Evolutionary conservation across 2,113 vertebrate species (phyloP), one percentile per base, ranked within the genome.

Genomic region (Pachycephala philippinensis): DNA sequence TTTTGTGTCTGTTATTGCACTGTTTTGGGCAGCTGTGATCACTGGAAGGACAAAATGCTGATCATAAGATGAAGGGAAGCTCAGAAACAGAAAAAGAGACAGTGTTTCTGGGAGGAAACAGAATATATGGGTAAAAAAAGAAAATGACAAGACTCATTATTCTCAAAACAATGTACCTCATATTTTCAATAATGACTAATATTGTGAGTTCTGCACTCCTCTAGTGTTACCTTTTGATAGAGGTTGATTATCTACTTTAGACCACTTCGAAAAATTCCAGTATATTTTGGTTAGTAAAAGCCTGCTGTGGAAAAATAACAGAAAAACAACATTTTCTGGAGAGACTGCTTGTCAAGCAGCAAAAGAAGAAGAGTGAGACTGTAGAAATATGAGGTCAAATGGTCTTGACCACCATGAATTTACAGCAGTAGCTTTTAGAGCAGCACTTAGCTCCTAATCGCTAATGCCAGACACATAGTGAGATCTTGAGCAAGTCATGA

Each of bases 1-100:
- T 85, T 94, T 81, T 90, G 13, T 92, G 33, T 71, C 63, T 90
- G 80, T 69, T 95, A 81, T 91, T 88, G n/a, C 53, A 35, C 69
- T 88, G 50, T 71, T 94, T 97, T 42, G 80, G 72, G 87, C 40
- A 80, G 72, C 23, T 93, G 52, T 89, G 60, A 42, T 93, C 56
- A 84, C 56, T 91, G 95, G 64, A 89, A 63, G 71, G 57, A 45
- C 60, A 89, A 95, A 97, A 95, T 71, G 80, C 65, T 89, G 79
- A 85, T 93, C 13, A 64, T 60, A 97, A 91, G 42, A 72, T 60
- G 37, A 96, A 85, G 54, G 33, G 64, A 90, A 92, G 33, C 47
- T 84, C 44, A 63, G 24, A 86, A 82, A 88, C 42, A 77, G 50
- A 77, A 87, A 94, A 85, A 60, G 21, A 77, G 35, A 35, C 19